Evolutionary conservation across 2,113 vertebrate genomes (phyloP).

Genomic region (Scomber scombrus): DNA sequence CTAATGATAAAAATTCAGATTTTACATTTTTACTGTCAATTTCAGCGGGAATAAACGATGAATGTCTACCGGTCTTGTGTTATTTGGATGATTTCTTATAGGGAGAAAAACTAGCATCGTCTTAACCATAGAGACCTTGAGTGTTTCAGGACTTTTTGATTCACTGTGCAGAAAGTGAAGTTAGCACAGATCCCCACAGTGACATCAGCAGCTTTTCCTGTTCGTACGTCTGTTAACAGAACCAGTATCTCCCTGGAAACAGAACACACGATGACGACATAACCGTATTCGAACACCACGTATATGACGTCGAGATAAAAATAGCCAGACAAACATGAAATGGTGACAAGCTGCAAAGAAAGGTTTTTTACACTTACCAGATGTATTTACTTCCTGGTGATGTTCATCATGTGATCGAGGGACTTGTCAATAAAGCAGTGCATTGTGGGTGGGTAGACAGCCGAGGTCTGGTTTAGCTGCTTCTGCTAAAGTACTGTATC

Average conservation of each 20-base stretch:
- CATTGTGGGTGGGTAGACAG: slow-evolving; percentile 61
- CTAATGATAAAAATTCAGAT: not conserved
- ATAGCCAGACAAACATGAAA: not conserved
- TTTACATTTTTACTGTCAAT: not conserved
- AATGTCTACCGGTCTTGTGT: not conserved
- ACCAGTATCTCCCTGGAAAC: not conserved
- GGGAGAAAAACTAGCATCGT: not conserved
- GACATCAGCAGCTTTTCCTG: slow-evolving; percentile 14
- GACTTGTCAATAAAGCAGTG: slow-evolving; percentile 68
- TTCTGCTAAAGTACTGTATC: not conserved
- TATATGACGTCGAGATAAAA: not conserved
- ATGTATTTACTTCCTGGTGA: slow-evolving; percentile 75
- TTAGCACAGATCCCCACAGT: not conserved
- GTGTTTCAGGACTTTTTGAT: not conserved
- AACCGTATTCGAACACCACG: not conserved
- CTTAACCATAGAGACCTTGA: not conserved
- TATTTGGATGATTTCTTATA: not conserved
- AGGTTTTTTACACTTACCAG: slow-evolving; percentile 68
- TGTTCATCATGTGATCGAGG: slow-evolving; percentile 68
- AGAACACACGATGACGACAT: not conserved
- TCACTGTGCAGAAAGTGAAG: not conserved
- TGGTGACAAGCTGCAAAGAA: not conserved
- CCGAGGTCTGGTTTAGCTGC: slow-evolving; percentile 31
- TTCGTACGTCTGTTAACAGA: not conserved
- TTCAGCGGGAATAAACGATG: too few relatives aligned